phyloP scores from a whole-genome alignment of 2,888 invertebrate genomes.

The Smittia sp. region DNA sequence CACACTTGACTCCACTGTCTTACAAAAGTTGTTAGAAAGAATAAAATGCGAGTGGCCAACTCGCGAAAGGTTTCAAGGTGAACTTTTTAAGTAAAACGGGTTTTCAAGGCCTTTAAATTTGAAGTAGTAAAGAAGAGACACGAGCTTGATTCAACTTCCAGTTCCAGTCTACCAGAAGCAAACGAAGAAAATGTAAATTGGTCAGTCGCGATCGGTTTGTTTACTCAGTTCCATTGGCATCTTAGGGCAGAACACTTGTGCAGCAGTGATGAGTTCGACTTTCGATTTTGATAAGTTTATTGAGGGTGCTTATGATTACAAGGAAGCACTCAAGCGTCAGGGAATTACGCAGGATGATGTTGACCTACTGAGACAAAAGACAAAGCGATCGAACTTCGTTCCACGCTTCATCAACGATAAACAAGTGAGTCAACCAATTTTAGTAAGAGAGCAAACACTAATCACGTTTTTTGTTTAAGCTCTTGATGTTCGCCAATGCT shows the following conservation, averaged over 20 bases:
- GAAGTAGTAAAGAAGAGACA: too few relatives aligned
- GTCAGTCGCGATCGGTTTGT: not conserved
- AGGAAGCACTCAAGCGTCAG: not conserved
- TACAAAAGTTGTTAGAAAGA: too few relatives aligned
- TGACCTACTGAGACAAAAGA: not conserved
- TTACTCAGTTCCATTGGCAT: not conserved
- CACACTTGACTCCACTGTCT: too few relatives aligned
- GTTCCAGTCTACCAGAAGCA: too few relatives aligned
- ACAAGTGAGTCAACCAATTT: not conserved
- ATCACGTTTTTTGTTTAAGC: constrained; percentile 2
- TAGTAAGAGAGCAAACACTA: not conserved
- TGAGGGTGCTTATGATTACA: not conserved
- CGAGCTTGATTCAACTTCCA: too few relatives aligned
- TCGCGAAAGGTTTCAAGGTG: too few relatives aligned
- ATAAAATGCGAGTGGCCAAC: too few relatives aligned
- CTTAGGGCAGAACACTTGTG: not conserved
- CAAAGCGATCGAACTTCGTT: not conserved
- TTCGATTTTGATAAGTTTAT: not conserved
- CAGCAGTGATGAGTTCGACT: not conserved
- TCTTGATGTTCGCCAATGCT: not conserved
- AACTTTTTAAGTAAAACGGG: too few relatives aligned
- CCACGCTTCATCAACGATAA: constrained; percentile 4
- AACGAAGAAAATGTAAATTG: too few relatives aligned
- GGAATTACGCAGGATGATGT: not conserved
- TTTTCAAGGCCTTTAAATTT: too few relatives aligned